Percentiles rank a stretch among this genome's conserved stretches.
Evolutionary conservation across 2,888 invertebrate species (phyloP).

Genomic region (Cheilosia pagana): DNA sequence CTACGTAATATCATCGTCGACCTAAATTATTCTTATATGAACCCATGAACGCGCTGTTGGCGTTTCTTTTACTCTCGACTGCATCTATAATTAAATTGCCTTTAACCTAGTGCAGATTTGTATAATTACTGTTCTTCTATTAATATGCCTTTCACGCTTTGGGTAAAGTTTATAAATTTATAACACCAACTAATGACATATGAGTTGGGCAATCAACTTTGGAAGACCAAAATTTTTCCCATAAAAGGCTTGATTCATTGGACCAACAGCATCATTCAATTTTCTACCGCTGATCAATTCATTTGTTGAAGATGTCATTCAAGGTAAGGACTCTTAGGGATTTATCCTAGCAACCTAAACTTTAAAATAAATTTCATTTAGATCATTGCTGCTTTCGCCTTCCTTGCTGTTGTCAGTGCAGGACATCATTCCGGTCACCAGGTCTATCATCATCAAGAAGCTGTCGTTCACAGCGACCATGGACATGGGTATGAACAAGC

Average conservation of each 20-base stretch:
- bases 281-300: background rate
- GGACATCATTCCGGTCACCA: slow-evolving; percentile 67
- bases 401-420: slow-evolving; percentile 78
- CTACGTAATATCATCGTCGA: too few species aligned
- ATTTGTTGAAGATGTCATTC: slow-evolving; percentile 77
- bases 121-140: too few species aligned
- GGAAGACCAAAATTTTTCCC: too few species aligned
- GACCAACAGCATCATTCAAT: slow-evolving; percentile 26
- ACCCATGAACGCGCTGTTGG: too few species aligned
- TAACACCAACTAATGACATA: too few species aligned
- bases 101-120: too few species aligned
- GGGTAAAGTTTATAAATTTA: too few species aligned
- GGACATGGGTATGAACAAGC: slow-evolving; percentile 37
- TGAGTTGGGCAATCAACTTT: background rate
- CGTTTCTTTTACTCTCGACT: too few species aligned
- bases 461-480: slow-evolving; percentile 50
- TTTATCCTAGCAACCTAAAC: background rate
- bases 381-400: slow-evolving; percentile 77
- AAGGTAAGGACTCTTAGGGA: slow-evolving; percentile 75
- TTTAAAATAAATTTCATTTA: slow-evolving; percentile 21
- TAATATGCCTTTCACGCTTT: too few species aligned
- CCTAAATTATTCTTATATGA: too few species aligned
- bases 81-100: too few species aligned
- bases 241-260: slow-evolving; percentile 12
- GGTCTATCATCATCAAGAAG: slow-evolving; percentile 31